These are phyloP conservation scores for Pristionchus japonicus DNA, from an alignment of 2,888 invertebrate genomes.

Conservation along the genomic window DNA sequence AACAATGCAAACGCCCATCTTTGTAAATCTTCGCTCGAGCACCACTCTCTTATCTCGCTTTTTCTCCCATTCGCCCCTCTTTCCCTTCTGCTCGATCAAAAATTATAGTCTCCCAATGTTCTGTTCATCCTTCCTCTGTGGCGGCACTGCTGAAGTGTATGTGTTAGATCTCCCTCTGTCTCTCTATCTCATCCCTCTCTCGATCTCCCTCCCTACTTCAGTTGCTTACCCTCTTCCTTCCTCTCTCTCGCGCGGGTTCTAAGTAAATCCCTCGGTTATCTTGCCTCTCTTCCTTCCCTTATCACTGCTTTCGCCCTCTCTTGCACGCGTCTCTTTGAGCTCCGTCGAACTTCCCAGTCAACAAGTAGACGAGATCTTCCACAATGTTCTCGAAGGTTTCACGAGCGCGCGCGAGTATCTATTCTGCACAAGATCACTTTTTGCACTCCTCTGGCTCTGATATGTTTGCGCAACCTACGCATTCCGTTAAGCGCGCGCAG, in stretches of 20 bases:
- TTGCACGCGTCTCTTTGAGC: conserved; percentile 29
- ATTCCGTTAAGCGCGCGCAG: conserved; percentile 17
- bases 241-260: conserved; percentile 46
- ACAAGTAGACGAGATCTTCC: not conserved
- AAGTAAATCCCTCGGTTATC: conserved; percentile 40
- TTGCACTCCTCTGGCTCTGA: not conserved
- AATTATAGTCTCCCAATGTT: conserved; percentile 1
- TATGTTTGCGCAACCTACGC: conserved; percentile 19
- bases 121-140: not conserved
- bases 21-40: not conserved
- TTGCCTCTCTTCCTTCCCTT: not conserved
- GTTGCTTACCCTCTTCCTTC: conserved; percentile 35
- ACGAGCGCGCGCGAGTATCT: not conserved
- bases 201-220: too few species aligned
- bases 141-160: conserved; percentile 24
- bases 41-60: conserved; percentile 13
- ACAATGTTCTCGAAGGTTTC: not conserved
- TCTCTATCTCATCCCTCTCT: conserved; percentile 13
- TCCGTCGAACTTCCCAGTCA: not conserved
- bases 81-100: not conserved
- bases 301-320: not conserved
- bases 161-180: not conserved
- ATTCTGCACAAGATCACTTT: conserved; percentile 13
- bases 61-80: not conserved
- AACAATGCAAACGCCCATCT: not conserved